Evolutionary conservation across 2,113 vertebrate species (phyloP).

Genomic region (Archocentrus centrarchus): DNA sequence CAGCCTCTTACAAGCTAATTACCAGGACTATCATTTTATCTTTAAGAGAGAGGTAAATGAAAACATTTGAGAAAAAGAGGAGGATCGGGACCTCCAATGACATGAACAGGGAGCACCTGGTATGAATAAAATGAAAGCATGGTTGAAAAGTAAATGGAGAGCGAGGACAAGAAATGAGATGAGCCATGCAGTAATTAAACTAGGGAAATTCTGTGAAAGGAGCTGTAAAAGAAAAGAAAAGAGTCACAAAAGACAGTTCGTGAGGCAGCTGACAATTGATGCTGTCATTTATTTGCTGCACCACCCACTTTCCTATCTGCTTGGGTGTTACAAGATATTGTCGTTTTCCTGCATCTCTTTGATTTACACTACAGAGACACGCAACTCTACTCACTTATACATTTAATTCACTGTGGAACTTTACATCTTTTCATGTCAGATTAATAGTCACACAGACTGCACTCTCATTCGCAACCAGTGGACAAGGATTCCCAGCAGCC

Average conservation of each 20-base stretch:
- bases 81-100: not conserved
- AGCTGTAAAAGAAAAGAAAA: slow-evolving; percentile 29
- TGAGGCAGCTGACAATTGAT: slow-evolving; percentile 47
- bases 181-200: slow-evolving; percentile 23
- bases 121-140: not conserved
- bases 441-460: not conserved
- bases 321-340: slow-evolving; percentile 32
- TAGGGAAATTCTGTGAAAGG: slow-evolving; percentile 35
- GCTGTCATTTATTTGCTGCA: slow-evolving; percentile 33
- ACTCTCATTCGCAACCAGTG: not conserved
- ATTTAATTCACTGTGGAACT: not conserved
- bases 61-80: slow-evolving; percentile 6
- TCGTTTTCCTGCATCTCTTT: not conserved
- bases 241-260: slow-evolving; percentile 19
- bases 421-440: not conserved
- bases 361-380: slow-evolving; percentile 7
- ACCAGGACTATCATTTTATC: slow-evolving; percentile 48
- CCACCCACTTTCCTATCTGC: slow-evolving; percentile 58
- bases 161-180: slow-evolving; percentile 2
- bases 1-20: slow-evolving; percentile 51
- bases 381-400: not conserved
- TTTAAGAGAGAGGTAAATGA: slow-evolving; percentile 13
- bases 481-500: slow-evolving; percentile 1
- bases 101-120: not conserved
- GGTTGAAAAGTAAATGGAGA: not conserved